These are phyloP conservation scores for Takifugu rubripes DNA, from an alignment of 2,797 vertebrate species.

Conservation along the genomic window DNA sequence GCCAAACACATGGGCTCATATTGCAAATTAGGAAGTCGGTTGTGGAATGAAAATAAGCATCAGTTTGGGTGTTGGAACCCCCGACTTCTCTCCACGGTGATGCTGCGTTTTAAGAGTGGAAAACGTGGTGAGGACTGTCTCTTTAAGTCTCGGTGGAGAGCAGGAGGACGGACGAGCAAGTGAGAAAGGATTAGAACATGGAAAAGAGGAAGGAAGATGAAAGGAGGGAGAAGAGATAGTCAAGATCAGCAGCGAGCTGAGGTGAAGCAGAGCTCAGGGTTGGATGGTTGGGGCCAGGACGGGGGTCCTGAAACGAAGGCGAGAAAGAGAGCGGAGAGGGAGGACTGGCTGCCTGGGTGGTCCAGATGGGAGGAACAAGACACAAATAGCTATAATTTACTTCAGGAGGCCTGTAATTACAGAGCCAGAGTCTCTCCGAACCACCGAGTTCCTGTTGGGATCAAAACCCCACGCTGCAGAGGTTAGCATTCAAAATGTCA, in stretches of 20 bases:
- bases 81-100: slow-evolving; percentile 51
- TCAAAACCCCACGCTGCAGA: slow-evolving; percentile 72
- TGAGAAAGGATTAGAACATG: slow-evolving; percentile 25
- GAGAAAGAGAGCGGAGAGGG: slow-evolving; percentile 62
- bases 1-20: slow-evolving; percentile 32
- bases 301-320: slow-evolving; percentile 62
- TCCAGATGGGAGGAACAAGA: slow-evolving; percentile 88
- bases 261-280: slow-evolving; percentile 37
- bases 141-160: slow-evolving; percentile 73
- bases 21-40: slow-evolving; percentile 32
- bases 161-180: slow-evolving; percentile 44
- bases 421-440: slow-evolving; percentile 80
- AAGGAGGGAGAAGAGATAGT: slow-evolving; percentile 25
- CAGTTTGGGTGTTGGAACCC: slow-evolving; percentile 42
- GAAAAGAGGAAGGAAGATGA: slow-evolving; percentile 17
- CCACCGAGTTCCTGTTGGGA: slow-evolving; percentile 82
- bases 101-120: slow-evolving; percentile 62
- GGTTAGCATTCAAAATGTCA: slow-evolving; percentile 74
- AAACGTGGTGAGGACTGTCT: slow-evolving; percentile 72
- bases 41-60: slow-evolving; percentile 43
- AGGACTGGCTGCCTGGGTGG: slow-evolving; percentile 80
- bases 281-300: slow-evolving; percentile 67
- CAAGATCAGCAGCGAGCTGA: slow-evolving; percentile 6
- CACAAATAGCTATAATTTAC: slow-evolving; percentile 90
- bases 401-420: slow-evolving; percentile 87